phyloP scores from a whole-genome alignment of 2,888 invertebrate genomes.

The Teleiodes luculella region DNA sequence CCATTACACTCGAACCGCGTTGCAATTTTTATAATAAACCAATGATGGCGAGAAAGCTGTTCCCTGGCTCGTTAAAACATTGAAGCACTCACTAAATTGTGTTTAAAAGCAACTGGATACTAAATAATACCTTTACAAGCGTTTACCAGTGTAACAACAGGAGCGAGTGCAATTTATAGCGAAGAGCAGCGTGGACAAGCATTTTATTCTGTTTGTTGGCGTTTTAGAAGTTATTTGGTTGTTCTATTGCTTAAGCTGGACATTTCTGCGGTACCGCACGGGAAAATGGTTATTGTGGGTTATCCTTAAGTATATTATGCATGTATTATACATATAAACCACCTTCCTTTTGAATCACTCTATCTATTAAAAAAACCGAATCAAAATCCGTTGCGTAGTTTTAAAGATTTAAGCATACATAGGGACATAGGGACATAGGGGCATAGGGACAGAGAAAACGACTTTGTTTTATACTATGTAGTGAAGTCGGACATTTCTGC shows the following conservation, averaged over 20 bases:
- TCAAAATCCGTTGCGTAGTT: too few species aligned
- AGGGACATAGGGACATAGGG: too few species aligned
- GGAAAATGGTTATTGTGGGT: too few species aligned
- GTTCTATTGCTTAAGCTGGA: background rate
- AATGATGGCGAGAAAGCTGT: slow-evolving; percentile 18
- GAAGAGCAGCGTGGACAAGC: slow-evolving; percentile 15
- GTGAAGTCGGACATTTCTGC: too few species aligned
- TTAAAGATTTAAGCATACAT: too few species aligned
- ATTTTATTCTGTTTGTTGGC: slow-evolving; percentile 10
- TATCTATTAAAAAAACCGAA: too few species aligned
- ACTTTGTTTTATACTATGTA: too few species aligned
- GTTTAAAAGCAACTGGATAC: slow-evolving; percentile 40
- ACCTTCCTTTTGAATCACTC: too few species aligned
- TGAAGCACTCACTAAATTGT: slow-evolving; percentile 30
- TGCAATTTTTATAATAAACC: slow-evolving; percentile 13
- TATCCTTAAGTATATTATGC: too few species aligned
- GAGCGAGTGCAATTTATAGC: slow-evolving; percentile 36
- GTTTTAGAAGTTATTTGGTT: slow-evolving; percentile 4
- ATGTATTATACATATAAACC: too few species aligned
- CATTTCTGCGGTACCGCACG: too few species aligned
- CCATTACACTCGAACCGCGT: background rate
- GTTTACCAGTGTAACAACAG: slow-evolving; percentile 47
- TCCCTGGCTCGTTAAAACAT: slow-evolving; percentile 27
- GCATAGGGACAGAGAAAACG: too few species aligned
- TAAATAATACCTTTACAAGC: slow-evolving; percentile 55